Percentiles rank a stretch among this genome's conserved stretches.
These are phyloP conservation scores for Rhagonycha lutea DNA, from an alignment of 2,888 invertebrate species.

Conservation along the genomic window DNA sequence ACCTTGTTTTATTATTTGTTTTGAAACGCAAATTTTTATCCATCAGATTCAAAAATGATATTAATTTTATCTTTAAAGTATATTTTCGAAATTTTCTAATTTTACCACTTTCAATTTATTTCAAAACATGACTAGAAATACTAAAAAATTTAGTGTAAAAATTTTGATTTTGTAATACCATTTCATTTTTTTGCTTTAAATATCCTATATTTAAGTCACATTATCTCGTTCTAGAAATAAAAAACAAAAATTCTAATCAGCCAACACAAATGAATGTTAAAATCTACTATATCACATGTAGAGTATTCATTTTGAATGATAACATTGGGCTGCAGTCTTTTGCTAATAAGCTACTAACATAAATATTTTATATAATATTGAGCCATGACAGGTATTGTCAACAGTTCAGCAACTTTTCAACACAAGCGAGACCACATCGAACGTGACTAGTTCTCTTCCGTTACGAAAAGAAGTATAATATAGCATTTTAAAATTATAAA, in stretches of 20 bases:
- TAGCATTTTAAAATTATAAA: slow-evolving; percentile 13
- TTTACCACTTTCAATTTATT: background rate
- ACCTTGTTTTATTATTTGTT: background rate
- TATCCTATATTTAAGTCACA: slow-evolving; percentile 3
- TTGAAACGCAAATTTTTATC: background rate
- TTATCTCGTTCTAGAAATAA: background rate
- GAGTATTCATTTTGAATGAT: slow-evolving; percentile 30
- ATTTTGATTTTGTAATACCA: slow-evolving; percentile 1
- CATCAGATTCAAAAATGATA: background rate
- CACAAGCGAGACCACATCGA: slow-evolving; percentile 20
- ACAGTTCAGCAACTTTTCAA: slow-evolving; percentile 26
- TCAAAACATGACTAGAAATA: slow-evolving; percentile 2
- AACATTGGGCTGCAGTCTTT: slow-evolving; percentile 28
- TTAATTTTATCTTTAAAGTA: background rate
- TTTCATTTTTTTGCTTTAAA: background rate
- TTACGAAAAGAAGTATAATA: slow-evolving; percentile 17
- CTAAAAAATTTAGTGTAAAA: slow-evolving; percentile 1
- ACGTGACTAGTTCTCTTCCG: slow-evolving; percentile 21
- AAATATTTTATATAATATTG: slow-evolving; percentile 24
- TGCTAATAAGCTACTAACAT: slow-evolving; percentile 31
- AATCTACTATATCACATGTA: slow-evolving; percentile 31
- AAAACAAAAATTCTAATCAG: slow-evolving; percentile 18
- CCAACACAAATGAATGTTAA: slow-evolving; percentile 25
- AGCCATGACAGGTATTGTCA: slow-evolving; percentile 34
- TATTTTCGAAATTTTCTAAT: background rate